Conservation (phyloP, 1,140 invertebrate species). For the Radopholus similis region DNA sequence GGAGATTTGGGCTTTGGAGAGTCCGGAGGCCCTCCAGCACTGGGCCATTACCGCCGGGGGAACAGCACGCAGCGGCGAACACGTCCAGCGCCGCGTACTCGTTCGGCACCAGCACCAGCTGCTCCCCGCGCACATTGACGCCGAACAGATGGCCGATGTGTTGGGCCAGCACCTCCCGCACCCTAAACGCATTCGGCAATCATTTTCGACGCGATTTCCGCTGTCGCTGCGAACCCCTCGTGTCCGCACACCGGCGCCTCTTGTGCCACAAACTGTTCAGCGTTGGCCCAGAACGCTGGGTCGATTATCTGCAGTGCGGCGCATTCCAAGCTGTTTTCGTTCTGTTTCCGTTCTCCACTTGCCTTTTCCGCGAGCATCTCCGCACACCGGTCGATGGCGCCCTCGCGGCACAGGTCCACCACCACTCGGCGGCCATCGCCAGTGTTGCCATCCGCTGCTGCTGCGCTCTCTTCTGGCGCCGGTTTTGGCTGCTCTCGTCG, state of each 20-base stretch:
- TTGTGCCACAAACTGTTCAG: conserved; percentile 10
- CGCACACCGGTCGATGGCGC: neutral
- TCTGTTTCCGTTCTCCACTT: neutral
- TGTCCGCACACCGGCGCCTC: neutral
- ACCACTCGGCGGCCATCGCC: no score
- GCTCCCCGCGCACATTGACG: neutral
- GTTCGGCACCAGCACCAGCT: conserved; percentile 3
- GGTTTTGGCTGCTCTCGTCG: no score
- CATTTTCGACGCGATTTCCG: neutral
- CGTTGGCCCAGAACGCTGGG: neutral
- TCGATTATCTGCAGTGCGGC: neutral
- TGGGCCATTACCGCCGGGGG: neutral
- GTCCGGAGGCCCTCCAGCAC: neutral
- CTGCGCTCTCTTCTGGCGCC: no score
- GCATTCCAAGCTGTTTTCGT: neutral
- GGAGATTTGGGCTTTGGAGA: neutral
- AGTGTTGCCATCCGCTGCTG: no score
- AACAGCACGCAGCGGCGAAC: conserved; percentile 2
- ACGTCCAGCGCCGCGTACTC: neutral
- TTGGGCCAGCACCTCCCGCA: neutral
- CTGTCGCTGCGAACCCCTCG: neutral
- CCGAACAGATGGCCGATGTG: conserved; percentile 6
- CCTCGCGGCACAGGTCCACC: neutral
- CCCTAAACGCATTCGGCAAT: conserved; percentile 2
- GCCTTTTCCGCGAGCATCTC: neutral